Evolutionary conservation across 1,140 invertebrate genomes (phyloP).

Genomic region (Mesaphorura yosii): DNA sequence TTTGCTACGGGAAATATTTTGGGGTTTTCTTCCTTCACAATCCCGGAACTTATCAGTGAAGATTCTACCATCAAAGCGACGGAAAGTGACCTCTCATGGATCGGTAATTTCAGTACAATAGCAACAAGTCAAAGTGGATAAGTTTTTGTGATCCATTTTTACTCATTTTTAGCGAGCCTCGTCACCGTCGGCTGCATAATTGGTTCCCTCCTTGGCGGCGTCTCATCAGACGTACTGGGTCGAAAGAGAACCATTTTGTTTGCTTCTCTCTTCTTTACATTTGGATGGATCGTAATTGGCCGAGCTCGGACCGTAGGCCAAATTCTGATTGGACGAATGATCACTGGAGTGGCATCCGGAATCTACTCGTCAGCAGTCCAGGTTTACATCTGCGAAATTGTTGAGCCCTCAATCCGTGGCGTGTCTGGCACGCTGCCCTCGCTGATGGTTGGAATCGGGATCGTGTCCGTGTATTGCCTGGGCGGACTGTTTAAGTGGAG

Average conservation of each 20-base stretch:
- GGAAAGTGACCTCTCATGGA: slow-evolving; percentile 26
- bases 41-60: slow-evolving; percentile 19
- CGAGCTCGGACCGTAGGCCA: slow-evolving; percentile 17
- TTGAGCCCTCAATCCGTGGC: slow-evolving; percentile 39
- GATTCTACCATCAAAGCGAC: slow-evolving; percentile 20
- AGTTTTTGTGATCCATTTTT: neutral
- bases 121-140: neutral
- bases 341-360: slow-evolving; percentile 29
- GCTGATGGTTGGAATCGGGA: slow-evolving; percentile 38
- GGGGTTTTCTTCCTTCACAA: slow-evolving; percentile 26
- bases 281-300: slow-evolving; percentile 28
- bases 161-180: slow-evolving; percentile 17
- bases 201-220: slow-evolving; percentile 24
- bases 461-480: slow-evolving; percentile 34
- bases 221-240: slow-evolving; percentile 23
- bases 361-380: slow-evolving; percentile 30
- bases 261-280: slow-evolving; percentile 19
- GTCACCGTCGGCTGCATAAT: slow-evolving; percentile 27
- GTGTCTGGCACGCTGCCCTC: slow-evolving; percentile 39
- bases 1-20: slow-evolving; percentile 30
- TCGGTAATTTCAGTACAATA: slow-evolving; percentile 17
- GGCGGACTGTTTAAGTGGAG: slow-evolving; percentile 23
- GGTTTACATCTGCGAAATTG: slow-evolving; percentile 42
- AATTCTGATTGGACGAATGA: slow-evolving; percentile 23
- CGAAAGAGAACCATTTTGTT: slow-evolving; percentile 28